Evolutionary conservation across 1,140 invertebrate species (phyloP), one percentile per base, ranked within the genome.

Genomic region (Agraylea sexmaculata): DNA sequence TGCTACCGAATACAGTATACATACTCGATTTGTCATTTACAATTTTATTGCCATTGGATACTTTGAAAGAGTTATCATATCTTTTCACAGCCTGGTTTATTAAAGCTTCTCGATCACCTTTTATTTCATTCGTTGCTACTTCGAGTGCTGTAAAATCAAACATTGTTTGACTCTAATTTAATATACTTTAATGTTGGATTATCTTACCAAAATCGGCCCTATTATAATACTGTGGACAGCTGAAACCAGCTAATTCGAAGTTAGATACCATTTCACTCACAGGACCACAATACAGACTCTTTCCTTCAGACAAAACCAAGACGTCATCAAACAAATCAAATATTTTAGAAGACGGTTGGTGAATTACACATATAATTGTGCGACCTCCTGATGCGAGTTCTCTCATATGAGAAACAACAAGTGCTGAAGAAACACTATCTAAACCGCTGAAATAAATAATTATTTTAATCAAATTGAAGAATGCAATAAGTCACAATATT

Each of bases 271-370:
- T 54, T n/a, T 70, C 61, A 2, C 50, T 53, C 19, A 69, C 58
- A 45, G 74, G 51, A 0, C 78, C 78, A 2, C 68, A 68, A 48
- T 77, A 80, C 0, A 77, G 52, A 1, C 66, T 69, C 32, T 61
- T 62, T 1, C 78, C 78, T 22, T 66, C 60, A 0, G 70, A 62
- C 4, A 82, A 41, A 0, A 80, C 57, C 19, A 78, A 51, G 22
- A 79, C 54, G 50, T 80, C 73, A 50, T 81, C 77, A 32, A 79
- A 78, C n/a, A 69, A 58, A 2, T 68, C 75, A 59, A 90, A 87
- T 16, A 91, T 69, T 35, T 77, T 77, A 12, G 87, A 87, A 33
- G 83, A 87, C 0, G 89, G 89, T 52, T 93, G 89, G 64, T 93
- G 89, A 45, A 93, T 80, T 7, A 85, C 80, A 52, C 86, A 89